phyloP scores from a whole-genome alignment of 2,113 vertebrate species.

The Pionites leucogaster region DNA sequence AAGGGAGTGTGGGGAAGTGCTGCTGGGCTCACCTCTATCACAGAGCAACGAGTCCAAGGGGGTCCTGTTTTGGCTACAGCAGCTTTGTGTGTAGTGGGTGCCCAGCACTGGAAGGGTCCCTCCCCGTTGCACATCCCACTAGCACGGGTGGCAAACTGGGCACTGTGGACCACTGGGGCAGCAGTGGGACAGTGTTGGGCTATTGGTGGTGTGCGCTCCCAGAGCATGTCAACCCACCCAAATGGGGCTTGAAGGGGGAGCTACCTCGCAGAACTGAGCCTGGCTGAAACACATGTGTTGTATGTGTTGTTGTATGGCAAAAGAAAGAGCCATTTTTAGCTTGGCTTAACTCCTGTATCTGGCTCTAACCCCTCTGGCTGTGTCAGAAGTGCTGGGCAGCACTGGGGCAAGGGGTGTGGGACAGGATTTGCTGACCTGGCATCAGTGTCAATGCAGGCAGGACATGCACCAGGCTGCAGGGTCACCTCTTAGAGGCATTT shows the following conservation, averaged over 20 bases:
- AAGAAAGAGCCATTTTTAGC: not conserved
- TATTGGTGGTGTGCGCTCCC: not conserved
- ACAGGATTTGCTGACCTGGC: not conserved
- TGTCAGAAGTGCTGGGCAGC: not conserved
- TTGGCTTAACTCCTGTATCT: not conserved
- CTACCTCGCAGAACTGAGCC: fast-evolving
- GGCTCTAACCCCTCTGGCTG: not conserved
- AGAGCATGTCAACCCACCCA: not conserved
- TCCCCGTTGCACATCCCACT: not conserved
- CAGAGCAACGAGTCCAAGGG: not conserved
- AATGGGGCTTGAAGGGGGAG: not conserved
- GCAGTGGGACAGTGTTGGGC: fast-evolving
- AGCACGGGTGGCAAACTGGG: not conserved
- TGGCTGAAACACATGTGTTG: not conserved
- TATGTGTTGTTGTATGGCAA: not conserved
- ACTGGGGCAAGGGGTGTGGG: not conserved
- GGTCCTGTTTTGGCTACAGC: not conserved
- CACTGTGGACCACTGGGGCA: not conserved
- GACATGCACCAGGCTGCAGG: not conserved
- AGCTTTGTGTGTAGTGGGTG: fast-evolving
- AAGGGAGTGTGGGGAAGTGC: not conserved
- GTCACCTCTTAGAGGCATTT: not conserved
- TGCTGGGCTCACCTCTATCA: not conserved
- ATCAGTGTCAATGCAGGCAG: not conserved
- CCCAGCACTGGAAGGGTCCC: too few relatives aligned